Percentiles rank a stretch among this genome's conserved stretches.
Evolutionary conservation across 2,113 vertebrate genomes (phyloP).

Genomic region (Tympanuchus pallidicinctus): DNA sequence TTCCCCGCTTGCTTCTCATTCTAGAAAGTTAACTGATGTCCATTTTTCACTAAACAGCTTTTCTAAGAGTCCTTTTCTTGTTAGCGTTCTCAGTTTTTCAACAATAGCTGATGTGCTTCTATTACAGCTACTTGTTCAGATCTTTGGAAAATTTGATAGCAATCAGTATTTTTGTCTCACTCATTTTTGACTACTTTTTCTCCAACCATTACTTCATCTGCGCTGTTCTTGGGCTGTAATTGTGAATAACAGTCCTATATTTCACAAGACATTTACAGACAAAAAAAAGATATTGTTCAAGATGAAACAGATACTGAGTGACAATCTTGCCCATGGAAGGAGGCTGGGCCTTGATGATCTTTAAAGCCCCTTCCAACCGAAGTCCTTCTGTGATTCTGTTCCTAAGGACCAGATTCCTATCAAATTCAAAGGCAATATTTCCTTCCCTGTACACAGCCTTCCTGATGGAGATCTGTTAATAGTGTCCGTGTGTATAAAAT

Average conservation of each 20-base stretch:
- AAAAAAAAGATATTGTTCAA: not conserved
- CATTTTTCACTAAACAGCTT: not conserved
- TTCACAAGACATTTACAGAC: not conserved
- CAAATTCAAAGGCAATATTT: not conserved
- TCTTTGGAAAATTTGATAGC: not conserved
- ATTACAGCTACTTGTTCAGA: fast-evolving
- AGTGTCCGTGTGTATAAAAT: not conserved
- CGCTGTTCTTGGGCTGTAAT: not conserved
- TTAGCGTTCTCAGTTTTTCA: not conserved
- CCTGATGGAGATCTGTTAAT: conserved; percentile 28
- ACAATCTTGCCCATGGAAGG: not conserved
- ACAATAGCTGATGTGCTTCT: not conserved
- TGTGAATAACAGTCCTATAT: not conserved
- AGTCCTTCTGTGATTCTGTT: not conserved
- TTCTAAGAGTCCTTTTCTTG: not conserved
- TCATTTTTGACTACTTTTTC: not conserved
- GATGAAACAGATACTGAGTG: not conserved
- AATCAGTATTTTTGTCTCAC: not conserved
- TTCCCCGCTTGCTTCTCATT: not conserved
- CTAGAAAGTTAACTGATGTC: not conserved
- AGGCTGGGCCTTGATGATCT: not conserved
- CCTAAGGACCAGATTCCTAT: conserved; percentile 16
- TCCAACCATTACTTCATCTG: not conserved
- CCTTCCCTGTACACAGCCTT: not conserved
- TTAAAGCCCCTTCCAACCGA: not conserved